A percentile compares a stretch with the other conserved stretches of the same genome.
Evolutionary conservation across 2,113 vertebrate species (phyloP).

Genomic region (Cryptomyrus ogoouensis): DNA sequence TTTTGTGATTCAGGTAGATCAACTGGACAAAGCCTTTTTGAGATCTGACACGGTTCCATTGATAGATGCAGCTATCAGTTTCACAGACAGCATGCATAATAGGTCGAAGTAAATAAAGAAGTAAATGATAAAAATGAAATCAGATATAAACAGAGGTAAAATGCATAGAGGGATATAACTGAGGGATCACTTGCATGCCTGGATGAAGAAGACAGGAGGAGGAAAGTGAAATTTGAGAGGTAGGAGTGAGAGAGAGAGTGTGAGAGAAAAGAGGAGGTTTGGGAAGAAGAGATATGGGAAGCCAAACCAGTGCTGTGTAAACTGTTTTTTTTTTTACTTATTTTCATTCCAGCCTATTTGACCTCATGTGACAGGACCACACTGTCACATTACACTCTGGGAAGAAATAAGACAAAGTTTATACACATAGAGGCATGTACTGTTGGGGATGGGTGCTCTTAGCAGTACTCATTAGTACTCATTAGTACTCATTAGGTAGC

Average conservation of each 20-base stretch:
- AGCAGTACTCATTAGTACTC: slow-evolving; percentile 41
- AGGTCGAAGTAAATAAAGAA: slow-evolving; percentile 67
- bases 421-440: slow-evolving; percentile 36
- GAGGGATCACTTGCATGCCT: slow-evolving; percentile 81
- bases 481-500: slow-evolving; percentile 38
- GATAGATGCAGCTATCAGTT: slow-evolving; percentile 99
- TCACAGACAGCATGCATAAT: slow-evolving; percentile 99
- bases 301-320: slow-evolving; percentile 84
- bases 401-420: slow-evolving; percentile 59
- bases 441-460: slow-evolving; percentile 43
- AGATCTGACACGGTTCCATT: slow-evolving; percentile 98
- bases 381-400: slow-evolving; percentile 86
- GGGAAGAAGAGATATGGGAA: slow-evolving; percentile 60
- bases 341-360: slow-evolving; percentile 71
- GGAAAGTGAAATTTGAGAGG: slow-evolving; percentile 32
- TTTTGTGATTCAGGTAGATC: slow-evolving; percentile 99
- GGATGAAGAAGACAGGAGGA: slow-evolving; percentile 66
- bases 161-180: slow-evolving; percentile 80
- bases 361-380: slow-evolving; percentile 77
- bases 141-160: slow-evolving; percentile 63
- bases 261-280: slow-evolving; percentile 23
- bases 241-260: slow-evolving; percentile 30
- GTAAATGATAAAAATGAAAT: slow-evolving; percentile 63
- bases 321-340: slow-evolving; percentile 44
- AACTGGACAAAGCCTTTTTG: slow-evolving; percentile 99